Percentiles rank a stretch among this genome's conserved stretches.
Evolutionary conservation across 2,797 vertebrate genomes (phyloP).

Genomic region (Enteromius trimaculatus): DNA sequence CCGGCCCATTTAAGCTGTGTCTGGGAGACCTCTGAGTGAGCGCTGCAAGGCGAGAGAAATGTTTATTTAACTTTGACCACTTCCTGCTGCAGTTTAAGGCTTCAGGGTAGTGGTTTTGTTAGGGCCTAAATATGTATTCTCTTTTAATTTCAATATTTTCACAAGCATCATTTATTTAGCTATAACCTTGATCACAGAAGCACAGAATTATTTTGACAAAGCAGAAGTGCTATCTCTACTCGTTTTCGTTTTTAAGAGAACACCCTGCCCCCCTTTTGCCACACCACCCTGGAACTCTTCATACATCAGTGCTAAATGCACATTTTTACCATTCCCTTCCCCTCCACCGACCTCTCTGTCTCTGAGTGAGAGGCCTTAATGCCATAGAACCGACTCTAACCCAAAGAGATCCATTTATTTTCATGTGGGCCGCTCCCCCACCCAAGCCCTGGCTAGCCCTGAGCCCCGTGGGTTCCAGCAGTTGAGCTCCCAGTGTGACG

Average conservation of each 20-base stretch:
- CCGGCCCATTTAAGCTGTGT: constrained; percentile 53
- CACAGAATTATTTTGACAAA: background rate
- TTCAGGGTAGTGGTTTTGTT: constrained; percentile 42
- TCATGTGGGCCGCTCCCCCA: constrained; percentile 55
- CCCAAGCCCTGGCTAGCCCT: constrained; percentile 41
- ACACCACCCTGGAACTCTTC: constrained; percentile 44
- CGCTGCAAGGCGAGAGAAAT: constrained; percentile 43
- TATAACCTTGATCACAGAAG: constrained; percentile 23
- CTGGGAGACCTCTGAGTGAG: constrained; percentile 55
- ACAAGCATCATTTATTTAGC: constrained; percentile 15
- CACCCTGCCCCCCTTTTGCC: constrained; percentile 22
- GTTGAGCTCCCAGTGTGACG: constrained; percentile 64
- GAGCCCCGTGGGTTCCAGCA: constrained; percentile 66
- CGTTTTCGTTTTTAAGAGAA: constrained; percentile 23
- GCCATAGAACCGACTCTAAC: constrained; percentile 54
- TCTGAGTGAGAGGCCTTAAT: constrained; percentile 49
- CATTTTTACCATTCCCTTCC: constrained; percentile 62
- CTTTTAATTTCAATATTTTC: constrained; percentile 1
- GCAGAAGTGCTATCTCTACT: background rate
- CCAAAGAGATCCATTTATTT: constrained; percentile 60
- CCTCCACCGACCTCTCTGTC: constrained; percentile 57
- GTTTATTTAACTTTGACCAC: constrained; percentile 63
- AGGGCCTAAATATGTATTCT: constrained; percentile 26
- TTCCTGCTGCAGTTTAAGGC: constrained; percentile 57
- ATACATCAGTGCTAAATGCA: constrained; percentile 57